Percentiles rank a stretch among this genome's conserved stretches.
Conservation (phyloP, 64 coral and sea anemone genomes). For the Stylophora pistillata region DNA sequence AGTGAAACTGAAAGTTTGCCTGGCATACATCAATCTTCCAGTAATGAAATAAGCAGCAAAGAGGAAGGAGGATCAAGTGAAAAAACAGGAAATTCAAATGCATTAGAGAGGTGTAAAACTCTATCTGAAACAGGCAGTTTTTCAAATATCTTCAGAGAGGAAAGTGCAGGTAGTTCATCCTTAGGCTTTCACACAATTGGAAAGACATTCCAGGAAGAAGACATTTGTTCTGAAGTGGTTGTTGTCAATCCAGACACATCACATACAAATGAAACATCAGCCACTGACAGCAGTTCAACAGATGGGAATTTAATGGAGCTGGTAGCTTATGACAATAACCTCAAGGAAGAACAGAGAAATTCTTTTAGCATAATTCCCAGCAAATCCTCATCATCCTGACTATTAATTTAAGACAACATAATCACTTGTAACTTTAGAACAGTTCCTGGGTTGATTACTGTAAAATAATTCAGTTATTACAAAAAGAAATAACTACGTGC, state of each 20-base stretch:
- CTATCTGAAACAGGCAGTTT: background rate
- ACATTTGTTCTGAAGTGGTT: background rate
- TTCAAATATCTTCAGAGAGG: background rate
- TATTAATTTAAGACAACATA: no score
- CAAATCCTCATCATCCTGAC: no score
- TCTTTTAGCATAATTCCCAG: no score
- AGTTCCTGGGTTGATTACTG: no score
- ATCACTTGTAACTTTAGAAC: no score
- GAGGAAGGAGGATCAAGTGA: background rate
- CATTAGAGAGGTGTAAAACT: background rate
- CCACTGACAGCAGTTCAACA: no score
- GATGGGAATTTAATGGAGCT: background rate
- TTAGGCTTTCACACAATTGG: slow-evolving; percentile 2
- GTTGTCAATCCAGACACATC: background rate
- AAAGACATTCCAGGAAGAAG: background rate
- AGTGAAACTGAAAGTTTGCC: background rate
- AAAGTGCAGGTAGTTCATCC: background rate
- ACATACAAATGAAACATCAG: background rate
- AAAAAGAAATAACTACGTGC: no score
- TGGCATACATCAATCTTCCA: background rate
- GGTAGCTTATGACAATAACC: background rate
- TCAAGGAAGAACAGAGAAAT: no score
- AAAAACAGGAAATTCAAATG: background rate
- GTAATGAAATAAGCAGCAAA: background rate
- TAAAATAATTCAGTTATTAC: no score